Evolutionary conservation across 1,140 invertebrate genomes (phyloP).

Genomic region (Mesaphorura yosii): DNA sequence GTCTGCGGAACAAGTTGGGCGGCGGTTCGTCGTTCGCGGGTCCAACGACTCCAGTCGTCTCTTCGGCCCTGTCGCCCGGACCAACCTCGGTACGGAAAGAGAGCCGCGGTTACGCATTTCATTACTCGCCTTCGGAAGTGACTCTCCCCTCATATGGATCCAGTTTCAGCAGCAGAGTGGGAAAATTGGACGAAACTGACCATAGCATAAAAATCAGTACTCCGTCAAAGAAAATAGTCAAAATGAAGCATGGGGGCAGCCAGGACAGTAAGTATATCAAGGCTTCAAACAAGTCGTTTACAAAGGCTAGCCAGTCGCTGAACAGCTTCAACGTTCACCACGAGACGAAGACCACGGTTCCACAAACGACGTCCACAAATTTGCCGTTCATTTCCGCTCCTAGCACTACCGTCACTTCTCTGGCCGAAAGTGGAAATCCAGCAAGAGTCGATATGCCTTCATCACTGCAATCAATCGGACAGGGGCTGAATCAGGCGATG

Average conservation of each 20-base stretch:
- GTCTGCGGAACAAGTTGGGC: constrained; percentile 22
- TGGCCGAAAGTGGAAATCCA: not conserved
- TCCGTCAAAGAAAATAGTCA: too few species aligned
- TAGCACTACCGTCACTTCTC: not conserved
- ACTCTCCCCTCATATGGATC: constrained; percentile 11
- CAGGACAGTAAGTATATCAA: not conserved
- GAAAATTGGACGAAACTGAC: not conserved
- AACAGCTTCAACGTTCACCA: constrained; percentile 29
- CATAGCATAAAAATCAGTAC: not conserved
- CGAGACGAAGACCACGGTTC: too few species aligned
- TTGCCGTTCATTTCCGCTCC: too few species aligned
- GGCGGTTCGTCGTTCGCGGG: not conserved
- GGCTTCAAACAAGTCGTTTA: not conserved
- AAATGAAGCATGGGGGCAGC: not conserved
- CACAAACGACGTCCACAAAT: too few species aligned
- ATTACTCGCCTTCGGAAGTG: constrained; percentile 22
- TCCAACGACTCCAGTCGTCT: not conserved
- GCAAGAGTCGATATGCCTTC: too few species aligned
- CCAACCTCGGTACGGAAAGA: constrained; percentile 14
- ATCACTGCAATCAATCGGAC: constrained; percentile 16
- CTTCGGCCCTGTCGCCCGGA: not conserved
- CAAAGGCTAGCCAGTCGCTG: not conserved
- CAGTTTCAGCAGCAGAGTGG: not conserved
- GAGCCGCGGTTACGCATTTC: constrained; percentile 27
- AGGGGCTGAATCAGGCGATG: constrained; percentile 28